Base-by-base conservation (phyloP, 1,140 invertebrate species). In the Spodoptera litura region DNA sequence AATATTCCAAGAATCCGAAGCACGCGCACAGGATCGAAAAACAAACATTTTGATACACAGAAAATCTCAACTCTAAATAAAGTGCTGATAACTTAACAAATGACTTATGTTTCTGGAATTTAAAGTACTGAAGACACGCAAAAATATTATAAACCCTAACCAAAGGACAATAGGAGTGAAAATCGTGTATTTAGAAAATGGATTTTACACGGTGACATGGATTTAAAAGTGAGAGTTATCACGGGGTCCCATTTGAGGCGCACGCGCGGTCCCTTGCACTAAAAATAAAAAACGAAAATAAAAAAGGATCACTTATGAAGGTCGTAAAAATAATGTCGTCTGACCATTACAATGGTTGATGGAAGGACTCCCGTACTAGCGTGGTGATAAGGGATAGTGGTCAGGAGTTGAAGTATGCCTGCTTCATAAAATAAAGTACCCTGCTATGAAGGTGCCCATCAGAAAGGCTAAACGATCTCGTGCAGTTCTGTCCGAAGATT, bases 221-320 rank as follows among this genome's bases (percentile, higher is more conserved):
- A 89, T 89, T 88, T 84, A 89, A 91, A 92, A 94, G 93, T 94
- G 92, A 94, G 93, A 94, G 90, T 93, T 94, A 94, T 94, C 93
- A 93, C 92, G 79, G 90, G 86, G 87, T 84, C 84, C 90, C 92
- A 94, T 94, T 94, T 82, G 92, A 85, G 77, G 84, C 90, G 93
- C 93, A 94, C 93, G 92, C 91, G 93, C 92, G 89, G 85, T 88
- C 85, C 88, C 62, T 89, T 87, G 87, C 88, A 87, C 78, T 66
- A 88, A 89, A 87, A 20, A 20, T 20, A 88, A 89, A 84, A 70
- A 80, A 73, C 68, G 80, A 78, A 83, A 89, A 79, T 87, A 88
- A 89, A 84, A 70, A 80, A 73, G 12, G 53, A 55, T 76, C 61
- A 75, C 55, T 70, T 71, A 78, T 78, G 66, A 61, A 49, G 44